Base-by-base conservation (phyloP, 2,113 vertebrate genomes). In the Archocentrus centrarchus region DNA sequence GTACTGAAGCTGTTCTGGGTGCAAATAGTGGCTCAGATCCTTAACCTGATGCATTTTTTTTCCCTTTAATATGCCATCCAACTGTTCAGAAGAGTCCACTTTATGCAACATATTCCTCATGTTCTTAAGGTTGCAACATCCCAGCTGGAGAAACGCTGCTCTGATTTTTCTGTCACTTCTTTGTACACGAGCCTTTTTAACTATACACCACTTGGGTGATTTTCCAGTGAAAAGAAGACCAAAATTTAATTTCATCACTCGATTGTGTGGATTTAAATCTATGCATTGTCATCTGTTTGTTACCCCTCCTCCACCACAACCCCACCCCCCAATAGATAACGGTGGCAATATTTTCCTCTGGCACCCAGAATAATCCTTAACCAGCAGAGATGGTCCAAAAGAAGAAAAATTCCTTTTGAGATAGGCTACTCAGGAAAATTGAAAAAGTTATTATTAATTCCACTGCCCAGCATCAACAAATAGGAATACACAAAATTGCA, bases 381-480 rank as follows among this genome's bases (percentile, higher is more conserved):
- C 85, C 90, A 90, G 84, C 66, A 47, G 81, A 90, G 90, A 93
- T 86, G 85, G 81, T 81, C 88, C 79, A 86, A 76, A 60, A 63
- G 11, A 60, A 92, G 90, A 85, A 93, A 92, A 87, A 73, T 90
- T 87, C 70, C 75, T 90, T 73, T 89, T 90, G 53, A 91, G 88
- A 92, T 89, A 86, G 88, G 77, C 88, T 82, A 77, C 89, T 89
- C 79, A 61, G 79, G 76, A 87, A 93, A 94, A 94, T 91, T 88
- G 81, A 91, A 91, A 93, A 92, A 87, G n/a, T 88, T 91, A 87
- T 89, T 86, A 91, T 90, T 90, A 93, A 91, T 93, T 89, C 78
- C 35, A 50, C 77, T 90, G 81, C 78, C 81, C 55, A 6, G 85
- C 68, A 58, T 15, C 60, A 57, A 70, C 22, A 2, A 15, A 75